Evolutionary conservation across 2,797 vertebrate species (phyloP).

Genomic region (Melanogrammus aeglefinus): DNA sequence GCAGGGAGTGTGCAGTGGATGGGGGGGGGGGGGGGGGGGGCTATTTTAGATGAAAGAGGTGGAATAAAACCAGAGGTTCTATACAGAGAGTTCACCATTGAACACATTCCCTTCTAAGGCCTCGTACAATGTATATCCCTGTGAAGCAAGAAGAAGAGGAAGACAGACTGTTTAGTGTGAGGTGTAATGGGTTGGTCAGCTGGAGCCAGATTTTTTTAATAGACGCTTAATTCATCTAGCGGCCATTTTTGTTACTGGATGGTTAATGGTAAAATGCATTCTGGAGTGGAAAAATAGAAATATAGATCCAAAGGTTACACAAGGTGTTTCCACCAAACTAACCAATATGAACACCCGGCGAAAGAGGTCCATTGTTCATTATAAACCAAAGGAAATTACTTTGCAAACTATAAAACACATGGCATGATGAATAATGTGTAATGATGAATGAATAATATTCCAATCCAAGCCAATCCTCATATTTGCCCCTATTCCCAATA

Average conservation of each 20-base stretch:
- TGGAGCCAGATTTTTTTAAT: background rate
- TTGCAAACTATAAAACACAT: background rate
- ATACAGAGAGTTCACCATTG: constrained; percentile 30
- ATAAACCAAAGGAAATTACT: too few relatives aligned
- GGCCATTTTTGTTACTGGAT: background rate
- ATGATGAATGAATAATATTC: background rate
- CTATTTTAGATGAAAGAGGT: background rate
- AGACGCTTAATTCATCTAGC: background rate
- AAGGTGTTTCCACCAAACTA: too few relatives aligned
- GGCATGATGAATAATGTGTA: background rate
- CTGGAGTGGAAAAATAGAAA: too few relatives aligned
- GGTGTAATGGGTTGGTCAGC: background rate
- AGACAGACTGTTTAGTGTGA: background rate
- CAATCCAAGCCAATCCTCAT: background rate
- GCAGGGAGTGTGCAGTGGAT: constrained; percentile 26
- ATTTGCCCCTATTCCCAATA: background rate
- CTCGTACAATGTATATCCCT: background rate
- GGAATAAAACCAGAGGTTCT: background rate
- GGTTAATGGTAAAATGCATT: background rate
- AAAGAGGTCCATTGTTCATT: too few relatives aligned
- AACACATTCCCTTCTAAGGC: background rate
- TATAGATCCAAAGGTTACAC: too few relatives aligned
- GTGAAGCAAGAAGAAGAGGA: background rate
- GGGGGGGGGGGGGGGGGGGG: background rate
- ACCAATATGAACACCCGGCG: too few relatives aligned